phyloP scores from a whole-genome alignment of 2,113 vertebrate species.

The Salvelinus sp. region DNA sequence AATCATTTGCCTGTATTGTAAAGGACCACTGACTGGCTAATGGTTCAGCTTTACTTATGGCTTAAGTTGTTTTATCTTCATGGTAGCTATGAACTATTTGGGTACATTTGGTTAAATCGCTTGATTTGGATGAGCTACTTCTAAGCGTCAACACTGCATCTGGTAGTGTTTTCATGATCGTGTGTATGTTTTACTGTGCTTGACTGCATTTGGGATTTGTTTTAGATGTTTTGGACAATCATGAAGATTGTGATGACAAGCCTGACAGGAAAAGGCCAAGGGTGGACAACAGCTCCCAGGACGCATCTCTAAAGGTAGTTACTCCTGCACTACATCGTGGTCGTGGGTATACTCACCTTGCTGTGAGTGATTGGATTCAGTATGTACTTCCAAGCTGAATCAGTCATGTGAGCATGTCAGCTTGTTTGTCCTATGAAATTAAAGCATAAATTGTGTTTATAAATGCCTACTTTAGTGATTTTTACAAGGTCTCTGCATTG shows the following conservation, averaged over 20 bases:
- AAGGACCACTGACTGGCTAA: too few relatives aligned
- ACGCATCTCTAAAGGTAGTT: slow-evolving; percentile 88
- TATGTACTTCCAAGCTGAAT: neutral
- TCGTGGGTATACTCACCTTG: neutral
- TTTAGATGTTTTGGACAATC: slow-evolving; percentile 87
- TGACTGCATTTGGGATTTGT: slow-evolving; percentile 24
- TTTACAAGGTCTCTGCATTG: too few relatives aligned
- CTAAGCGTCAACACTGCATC: too few relatives aligned
- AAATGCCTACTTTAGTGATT: too few relatives aligned
- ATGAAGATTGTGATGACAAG: slow-evolving; percentile 85
- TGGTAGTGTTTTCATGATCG: too few relatives aligned
- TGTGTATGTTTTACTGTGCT: neutral
- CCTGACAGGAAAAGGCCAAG: slow-evolving; percentile 87
- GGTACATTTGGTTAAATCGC: too few relatives aligned
- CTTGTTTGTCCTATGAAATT: too few relatives aligned
- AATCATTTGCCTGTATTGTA: too few relatives aligned
- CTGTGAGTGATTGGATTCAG: neutral
- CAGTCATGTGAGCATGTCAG: neutral
- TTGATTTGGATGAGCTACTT: too few relatives aligned
- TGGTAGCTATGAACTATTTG: too few relatives aligned
- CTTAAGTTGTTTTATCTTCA: neutral
- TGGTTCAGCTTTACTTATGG: neutral
- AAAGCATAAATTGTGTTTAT: too few relatives aligned
- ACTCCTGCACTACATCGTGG: neutral
- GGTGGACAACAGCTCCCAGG: slow-evolving; percentile 86